Evolutionary conservation across 92 coral and sea anemone species (phyloP).

Genomic region (Porites lobata): DNA sequence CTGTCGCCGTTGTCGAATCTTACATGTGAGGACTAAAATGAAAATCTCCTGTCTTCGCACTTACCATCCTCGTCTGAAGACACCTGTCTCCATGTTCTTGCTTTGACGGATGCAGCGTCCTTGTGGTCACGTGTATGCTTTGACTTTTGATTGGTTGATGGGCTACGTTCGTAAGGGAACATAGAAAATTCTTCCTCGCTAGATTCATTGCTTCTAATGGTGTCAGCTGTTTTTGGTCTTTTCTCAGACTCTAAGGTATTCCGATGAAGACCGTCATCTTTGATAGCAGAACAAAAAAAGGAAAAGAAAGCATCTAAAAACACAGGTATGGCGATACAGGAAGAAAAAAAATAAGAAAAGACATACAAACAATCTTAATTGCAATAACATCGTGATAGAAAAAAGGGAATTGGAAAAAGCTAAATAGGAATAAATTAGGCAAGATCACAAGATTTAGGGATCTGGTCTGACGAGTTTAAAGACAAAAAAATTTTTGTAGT

Average conservation of each 20-base stretch:
- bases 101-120: conserved; percentile 21
- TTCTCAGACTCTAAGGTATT: conserved; percentile 20
- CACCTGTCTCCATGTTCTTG: conserved; percentile 31
- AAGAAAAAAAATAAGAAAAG: background rate
- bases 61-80: conserved; percentile 45
- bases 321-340: background rate
- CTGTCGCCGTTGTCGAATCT: too few species aligned
- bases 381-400: too few species aligned
- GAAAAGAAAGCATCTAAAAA: background rate
- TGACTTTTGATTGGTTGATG: conserved; percentile 7
- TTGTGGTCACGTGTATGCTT: conserved; percentile 28
- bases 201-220: conserved; percentile 46
- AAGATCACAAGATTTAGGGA: too few species aligned
- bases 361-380: background rate
- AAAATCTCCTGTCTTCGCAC: background rate
- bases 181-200: conserved; percentile 64
- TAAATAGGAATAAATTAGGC: too few species aligned
- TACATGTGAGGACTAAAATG: too few species aligned
- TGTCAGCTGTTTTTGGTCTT: conserved; percentile 77
- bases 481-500: too few species aligned
- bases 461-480: too few species aligned
- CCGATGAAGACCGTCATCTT: conserved; percentile 67
- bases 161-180: conserved; percentile 69
- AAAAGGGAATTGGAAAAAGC: background rate
- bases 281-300: background rate